Evolutionary conservation across 2,888 invertebrate species (phyloP).

Genomic region (Vanessa cardui): DNA sequence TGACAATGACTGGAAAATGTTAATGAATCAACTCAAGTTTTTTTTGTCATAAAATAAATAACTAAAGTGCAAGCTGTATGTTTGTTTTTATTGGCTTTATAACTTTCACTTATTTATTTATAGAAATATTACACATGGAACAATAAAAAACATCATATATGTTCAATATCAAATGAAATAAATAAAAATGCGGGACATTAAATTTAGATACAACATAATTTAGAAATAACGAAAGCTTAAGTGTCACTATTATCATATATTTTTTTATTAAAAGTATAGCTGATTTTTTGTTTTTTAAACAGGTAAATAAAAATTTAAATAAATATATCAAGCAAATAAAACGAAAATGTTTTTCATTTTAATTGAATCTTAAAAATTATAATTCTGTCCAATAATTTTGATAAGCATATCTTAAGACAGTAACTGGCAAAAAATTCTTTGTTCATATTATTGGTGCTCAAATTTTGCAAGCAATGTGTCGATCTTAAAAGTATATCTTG

Average conservation of each 20-base stretch:
- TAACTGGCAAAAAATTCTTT: conserved; percentile 30
- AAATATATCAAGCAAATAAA: conserved; percentile 22
- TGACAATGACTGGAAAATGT: not conserved
- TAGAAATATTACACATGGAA: no score
- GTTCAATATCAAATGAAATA: no score
- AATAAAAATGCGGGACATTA: no score
- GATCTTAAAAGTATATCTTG: conserved; percentile 48
- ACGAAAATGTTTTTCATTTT: conserved; percentile 21
- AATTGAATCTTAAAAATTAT: conserved; percentile 17
- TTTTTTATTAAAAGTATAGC: not conserved
- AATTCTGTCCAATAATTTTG: conserved; percentile 38
- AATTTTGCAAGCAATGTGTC: conserved; percentile 65
- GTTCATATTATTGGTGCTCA: conserved; percentile 54
- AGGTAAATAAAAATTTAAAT: conserved; percentile 9
- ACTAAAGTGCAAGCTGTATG: no score
- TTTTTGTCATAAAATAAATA: not conserved
- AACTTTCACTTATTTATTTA: no score
- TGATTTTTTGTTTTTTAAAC: not conserved
- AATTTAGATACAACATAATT: not conserved
- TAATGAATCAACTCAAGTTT: not conserved
- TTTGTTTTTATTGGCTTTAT: no score
- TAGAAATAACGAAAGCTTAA: not conserved
- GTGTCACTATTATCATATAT: not conserved
- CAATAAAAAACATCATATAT: no score
- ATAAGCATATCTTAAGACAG: conserved; percentile 37